Percentiles rank a stretch among this genome's conserved stretches.
Conservation (phyloP, 2,888 invertebrate species). For the Drepanosiphum platanoidis region DNA sequence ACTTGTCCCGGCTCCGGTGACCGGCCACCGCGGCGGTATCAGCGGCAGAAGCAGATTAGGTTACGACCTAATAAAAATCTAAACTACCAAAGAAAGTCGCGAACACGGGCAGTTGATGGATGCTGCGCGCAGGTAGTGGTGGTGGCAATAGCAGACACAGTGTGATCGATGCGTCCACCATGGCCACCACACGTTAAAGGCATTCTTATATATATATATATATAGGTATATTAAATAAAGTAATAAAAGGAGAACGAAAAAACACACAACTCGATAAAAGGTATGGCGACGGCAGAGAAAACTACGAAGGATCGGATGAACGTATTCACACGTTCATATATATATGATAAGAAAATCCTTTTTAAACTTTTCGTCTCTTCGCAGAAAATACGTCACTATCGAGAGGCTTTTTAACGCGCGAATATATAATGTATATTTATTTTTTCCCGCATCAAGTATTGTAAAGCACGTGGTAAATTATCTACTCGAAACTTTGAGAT, state of each 20-base stretch:
- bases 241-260: conserved; percentile 28
- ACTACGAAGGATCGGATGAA: not conserved
- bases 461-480: not conserved
- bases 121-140: not conserved
- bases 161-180: conserved; percentile 42
- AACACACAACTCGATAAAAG: conserved; percentile 28
- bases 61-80: conserved; percentile 34
- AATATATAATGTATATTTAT: not conserved
- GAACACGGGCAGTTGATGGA: conserved; percentile 11
- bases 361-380: conserved; percentile 46
- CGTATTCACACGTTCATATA: not conserved
- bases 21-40: not conserved
- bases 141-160: not conserved
- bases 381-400: conserved; percentile 5
- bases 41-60: conserved; percentile 7
- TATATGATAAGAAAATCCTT: conserved; percentile 25
- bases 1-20: not conserved
- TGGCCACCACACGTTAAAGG: not conserved
- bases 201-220: conserved; percentile 16
- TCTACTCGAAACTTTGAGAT: conserved; percentile 42
- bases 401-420: not conserved
- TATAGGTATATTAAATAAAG: conserved; percentile 18
- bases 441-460: not conserved
- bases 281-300: not conserved
- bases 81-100: conserved; percentile 4